Percentiles rank a stretch among this genome's conserved stretches.
These are phyloP conservation scores for Pelosia muscerda DNA, from an alignment of 2,888 invertebrate species.

Conservation along the genomic window DNA sequence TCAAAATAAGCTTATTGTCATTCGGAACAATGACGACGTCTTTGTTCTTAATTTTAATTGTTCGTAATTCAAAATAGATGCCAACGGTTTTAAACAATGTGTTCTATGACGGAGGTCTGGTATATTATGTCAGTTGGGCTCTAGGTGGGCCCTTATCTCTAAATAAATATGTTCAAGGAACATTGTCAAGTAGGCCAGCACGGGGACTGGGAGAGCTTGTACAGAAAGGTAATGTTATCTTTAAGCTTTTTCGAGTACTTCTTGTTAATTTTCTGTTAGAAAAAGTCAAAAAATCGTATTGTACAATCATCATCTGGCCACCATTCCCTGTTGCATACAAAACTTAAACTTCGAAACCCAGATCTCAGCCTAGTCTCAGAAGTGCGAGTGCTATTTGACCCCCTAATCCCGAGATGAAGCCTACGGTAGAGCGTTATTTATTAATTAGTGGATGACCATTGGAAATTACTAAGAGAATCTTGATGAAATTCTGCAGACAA, in stretches of 20 bases:
- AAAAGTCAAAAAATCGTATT: background rate
- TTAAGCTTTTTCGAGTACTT: background rate
- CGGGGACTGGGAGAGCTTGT: background rate
- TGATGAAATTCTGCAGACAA: background rate
- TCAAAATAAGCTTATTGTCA: background rate
- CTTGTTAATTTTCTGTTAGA: background rate
- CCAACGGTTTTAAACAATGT: conserved; percentile 12
- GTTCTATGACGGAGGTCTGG: background rate
- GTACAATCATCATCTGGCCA: too few relatives aligned
- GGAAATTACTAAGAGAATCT: background rate
- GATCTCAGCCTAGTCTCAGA: too few relatives aligned
- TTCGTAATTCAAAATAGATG: conserved; percentile 6
- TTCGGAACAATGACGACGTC: background rate
- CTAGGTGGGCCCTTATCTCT: conserved; percentile 15
- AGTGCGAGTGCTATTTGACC: background rate
- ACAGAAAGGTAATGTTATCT: background rate
- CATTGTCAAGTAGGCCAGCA: conserved; percentile 5
- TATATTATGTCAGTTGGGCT: background rate
- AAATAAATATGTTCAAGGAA: conserved; percentile 13
- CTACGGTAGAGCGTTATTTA: too few relatives aligned
- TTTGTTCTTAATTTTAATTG: background rate
- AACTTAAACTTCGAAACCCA: too few relatives aligned
- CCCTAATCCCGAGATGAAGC: background rate
- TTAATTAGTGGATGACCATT: background rate
- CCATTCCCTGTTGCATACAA: too few relatives aligned